Base-by-base conservation (phyloP, 2,797 vertebrate genomes). In the Oreonectes daqikongensis region DNA sequence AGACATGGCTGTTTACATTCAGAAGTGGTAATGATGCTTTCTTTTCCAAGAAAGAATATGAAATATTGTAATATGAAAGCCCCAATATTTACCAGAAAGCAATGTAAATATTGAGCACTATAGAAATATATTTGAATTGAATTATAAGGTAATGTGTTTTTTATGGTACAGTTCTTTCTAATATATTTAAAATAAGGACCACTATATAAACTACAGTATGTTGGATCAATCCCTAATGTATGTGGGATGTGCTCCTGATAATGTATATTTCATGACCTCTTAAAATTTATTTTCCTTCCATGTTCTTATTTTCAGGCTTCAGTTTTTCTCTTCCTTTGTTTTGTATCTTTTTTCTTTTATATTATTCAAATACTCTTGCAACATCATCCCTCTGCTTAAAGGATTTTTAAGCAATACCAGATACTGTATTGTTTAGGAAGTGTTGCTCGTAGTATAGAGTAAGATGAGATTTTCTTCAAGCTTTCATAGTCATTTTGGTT, bases 401-500 rank as follows among this genome's bases (percentile, higher is more conserved):
- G 20, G 42, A 50, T 76, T 69, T 69, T 60, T 50, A 68, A 57
- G 28, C 42, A 50, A n/a, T n/a, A 30, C 20, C 28, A 48, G 30
- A 17, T 17, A 76, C n/a, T 75, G 1, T 55, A 67, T 26, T 59
- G 55, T 59, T 59, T 76, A 60, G 64, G 66, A 78, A 65, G 79
- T 38, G 42, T 38, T 50, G 59, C 68, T 69, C 59, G 55, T 69
- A 61, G 40, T 65, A 24, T 40, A 35, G 59, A 22, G 50, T 70
- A 57, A 70, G 71, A 66, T 79, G 52, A 68, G 52, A 66, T 66
- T 80, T 72, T 72, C 42, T 73, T 26, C 24, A 52, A 64, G 72
- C 60, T 38, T 40, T 69, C 38, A 70, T 61, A 68, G 69, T 78
- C 64, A 69, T 78, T 60, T 65, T 38, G 22, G 22, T 53, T 70